phyloP scores from a whole-genome alignment of 2,888 invertebrate species.

The Hypomecis atomaria region DNA sequence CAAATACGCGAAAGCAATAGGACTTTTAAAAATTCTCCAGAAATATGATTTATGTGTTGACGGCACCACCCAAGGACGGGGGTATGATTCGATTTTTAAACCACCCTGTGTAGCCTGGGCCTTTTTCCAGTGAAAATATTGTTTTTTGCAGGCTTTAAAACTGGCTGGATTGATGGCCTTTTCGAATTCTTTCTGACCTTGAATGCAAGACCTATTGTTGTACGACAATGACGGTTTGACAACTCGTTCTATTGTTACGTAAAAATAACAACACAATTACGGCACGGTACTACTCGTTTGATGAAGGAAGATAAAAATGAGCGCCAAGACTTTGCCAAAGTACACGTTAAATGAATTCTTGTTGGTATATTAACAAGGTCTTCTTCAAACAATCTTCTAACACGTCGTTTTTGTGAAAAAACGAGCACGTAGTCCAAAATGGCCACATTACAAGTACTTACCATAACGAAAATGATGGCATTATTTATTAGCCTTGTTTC shows the following conservation, averaged over 20 bases:
- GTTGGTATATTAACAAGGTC: no score
- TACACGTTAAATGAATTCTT: no score
- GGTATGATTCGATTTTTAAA: slow-evolving; percentile 84
- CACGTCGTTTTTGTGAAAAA: no score
- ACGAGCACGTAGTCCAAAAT: no score
- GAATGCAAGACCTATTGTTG: not conserved
- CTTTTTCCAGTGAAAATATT: slow-evolving; percentile 59
- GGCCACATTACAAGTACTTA: no score
- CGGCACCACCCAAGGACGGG: slow-evolving; percentile 82
- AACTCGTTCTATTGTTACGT: not conserved
- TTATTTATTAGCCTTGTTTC: no score
- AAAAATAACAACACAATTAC: no score
- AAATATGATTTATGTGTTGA: slow-evolving; percentile 86
- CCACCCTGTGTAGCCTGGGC: slow-evolving; percentile 67
- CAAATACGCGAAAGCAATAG: slow-evolving; percentile 86
- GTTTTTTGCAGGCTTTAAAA: slow-evolving; percentile 53
- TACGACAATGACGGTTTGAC: not conserved
- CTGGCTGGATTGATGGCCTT: slow-evolving; percentile 40
- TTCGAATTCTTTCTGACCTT: slow-evolving; percentile 15
- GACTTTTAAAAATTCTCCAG: slow-evolving; percentile 85
- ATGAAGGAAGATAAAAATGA: no score
- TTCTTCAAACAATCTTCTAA: no score
- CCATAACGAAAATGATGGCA: no score
- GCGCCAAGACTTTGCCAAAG: no score
- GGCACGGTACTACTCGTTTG: no score